These are phyloP conservation scores for Cephalopachus bancanus DNA, from an alignment of 2,797 vertebrate genomes.

Conservation along the genomic window DNA sequence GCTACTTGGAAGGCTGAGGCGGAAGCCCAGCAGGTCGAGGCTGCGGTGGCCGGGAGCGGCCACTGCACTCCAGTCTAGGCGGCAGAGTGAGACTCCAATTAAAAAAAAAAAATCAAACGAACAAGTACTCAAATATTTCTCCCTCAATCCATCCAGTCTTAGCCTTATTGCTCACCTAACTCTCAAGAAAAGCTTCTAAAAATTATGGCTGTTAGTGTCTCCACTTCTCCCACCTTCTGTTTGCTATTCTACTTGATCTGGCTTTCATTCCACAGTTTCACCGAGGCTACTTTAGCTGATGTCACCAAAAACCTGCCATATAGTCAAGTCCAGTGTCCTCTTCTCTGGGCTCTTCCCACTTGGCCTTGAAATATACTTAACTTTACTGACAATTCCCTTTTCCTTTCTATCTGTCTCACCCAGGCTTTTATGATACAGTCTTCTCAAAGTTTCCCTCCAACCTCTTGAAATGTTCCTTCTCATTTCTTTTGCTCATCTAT, in stretches of 20 bases:
- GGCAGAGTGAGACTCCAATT: too few relatives aligned
- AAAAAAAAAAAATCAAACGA: slow-evolving; percentile 23
- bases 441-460: background rate
- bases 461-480: background rate
- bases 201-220: background rate
- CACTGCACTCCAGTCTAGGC: too few relatives aligned
- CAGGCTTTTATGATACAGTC: background rate
- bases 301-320: background rate
- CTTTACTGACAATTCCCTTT: background rate
- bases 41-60: too few relatives aligned
- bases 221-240: background rate
- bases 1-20: too few relatives aligned
- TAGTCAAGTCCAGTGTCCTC: background rate
- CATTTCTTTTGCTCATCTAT: background rate
- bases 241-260: background rate
- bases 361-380: background rate
- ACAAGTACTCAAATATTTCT: background rate
- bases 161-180: background rate
- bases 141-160: background rate
- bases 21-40: too few relatives aligned
- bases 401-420: background rate
- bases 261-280: background rate
- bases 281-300: background rate
- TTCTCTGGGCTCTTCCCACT: background rate
- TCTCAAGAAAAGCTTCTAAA: slow-evolving; percentile 43